phyloP scores from a whole-genome alignment of 2,797 vertebrate genomes.

The Parambassis ranga region DNA sequence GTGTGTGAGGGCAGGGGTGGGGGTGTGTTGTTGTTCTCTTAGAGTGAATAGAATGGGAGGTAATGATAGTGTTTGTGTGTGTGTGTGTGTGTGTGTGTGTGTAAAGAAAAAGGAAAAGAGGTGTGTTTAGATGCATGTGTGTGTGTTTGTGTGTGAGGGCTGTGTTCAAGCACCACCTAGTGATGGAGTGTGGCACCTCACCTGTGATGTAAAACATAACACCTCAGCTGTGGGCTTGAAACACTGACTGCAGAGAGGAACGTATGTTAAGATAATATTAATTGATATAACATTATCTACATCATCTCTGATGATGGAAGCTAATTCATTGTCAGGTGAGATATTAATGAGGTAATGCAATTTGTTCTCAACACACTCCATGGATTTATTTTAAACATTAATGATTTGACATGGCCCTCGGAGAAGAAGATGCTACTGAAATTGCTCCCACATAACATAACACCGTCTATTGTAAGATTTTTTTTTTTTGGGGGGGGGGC shows the following conservation, averaged over 20 bases:
- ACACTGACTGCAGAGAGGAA: background rate
- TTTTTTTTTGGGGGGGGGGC: too few relatives aligned
- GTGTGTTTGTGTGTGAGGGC: conserved; percentile 58
- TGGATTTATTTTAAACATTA: background rate
- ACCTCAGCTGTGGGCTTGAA: conserved; percentile 15
- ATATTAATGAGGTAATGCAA: background rate
- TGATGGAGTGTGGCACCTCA: conserved; percentile 74
- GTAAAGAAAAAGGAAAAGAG: conserved; percentile 40
- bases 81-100: background rate
- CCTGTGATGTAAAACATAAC: conserved; percentile 44
- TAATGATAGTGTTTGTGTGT: conserved; percentile 31
- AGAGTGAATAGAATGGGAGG: conserved; percentile 58
- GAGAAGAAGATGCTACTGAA: background rate
- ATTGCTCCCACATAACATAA: conserved; percentile 29
- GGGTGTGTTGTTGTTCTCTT: conserved; percentile 61
- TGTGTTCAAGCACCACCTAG: conserved; percentile 97
- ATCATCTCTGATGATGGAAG: too few relatives aligned
- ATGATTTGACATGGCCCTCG: background rate
- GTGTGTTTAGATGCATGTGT: conserved; percentile 18
- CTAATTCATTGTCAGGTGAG: too few relatives aligned
- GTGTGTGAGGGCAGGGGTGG: conserved; percentile 22
- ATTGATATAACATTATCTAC: too few relatives aligned
- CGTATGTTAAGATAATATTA: too few relatives aligned
- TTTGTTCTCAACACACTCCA: background rate
- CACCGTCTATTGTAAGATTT: conserved; percentile 20